phyloP scores from a whole-genome alignment of 2,888 invertebrate genomes.

The Aelia acuminata region DNA sequence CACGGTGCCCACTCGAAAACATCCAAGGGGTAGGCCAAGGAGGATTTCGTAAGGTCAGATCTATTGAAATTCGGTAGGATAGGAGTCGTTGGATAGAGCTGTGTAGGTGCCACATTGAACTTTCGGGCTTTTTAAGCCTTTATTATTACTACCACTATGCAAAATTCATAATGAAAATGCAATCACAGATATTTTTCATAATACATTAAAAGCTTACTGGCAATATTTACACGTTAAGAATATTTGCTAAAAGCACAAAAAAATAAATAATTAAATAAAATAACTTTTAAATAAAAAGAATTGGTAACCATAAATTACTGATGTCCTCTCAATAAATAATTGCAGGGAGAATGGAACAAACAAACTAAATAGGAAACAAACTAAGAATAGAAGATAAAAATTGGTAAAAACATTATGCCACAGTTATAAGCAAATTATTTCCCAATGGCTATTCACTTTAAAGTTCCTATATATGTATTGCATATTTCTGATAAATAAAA shows the following conservation, averaged over 20 bases:
- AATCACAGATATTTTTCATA: background rate
- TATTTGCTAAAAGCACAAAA: background rate
- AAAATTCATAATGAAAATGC: background rate
- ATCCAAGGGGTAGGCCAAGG: too few relatives aligned
- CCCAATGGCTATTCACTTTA: background rate
- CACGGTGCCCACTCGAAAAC: too few relatives aligned
- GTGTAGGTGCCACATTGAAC: too few relatives aligned
- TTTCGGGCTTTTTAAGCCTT: too few relatives aligned
- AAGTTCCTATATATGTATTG: background rate
- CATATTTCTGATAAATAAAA: too few relatives aligned
- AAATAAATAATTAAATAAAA: background rate
- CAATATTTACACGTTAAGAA: background rate
- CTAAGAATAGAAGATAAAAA: background rate
- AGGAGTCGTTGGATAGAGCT: too few relatives aligned
- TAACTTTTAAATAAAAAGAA: background rate
- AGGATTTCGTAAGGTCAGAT: too few relatives aligned
- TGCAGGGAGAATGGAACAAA: background rate
- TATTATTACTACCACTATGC: too few relatives aligned
- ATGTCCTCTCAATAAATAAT: background rate
- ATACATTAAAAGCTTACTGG: background rate
- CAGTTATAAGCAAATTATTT: background rate
- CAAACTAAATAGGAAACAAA: background rate
- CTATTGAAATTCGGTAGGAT: too few relatives aligned
- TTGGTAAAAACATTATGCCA: background rate
- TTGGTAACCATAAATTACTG: background rate